phyloP scores from a whole-genome alignment of 2,113 vertebrate species.

The Ammodramus savannarum region DNA sequence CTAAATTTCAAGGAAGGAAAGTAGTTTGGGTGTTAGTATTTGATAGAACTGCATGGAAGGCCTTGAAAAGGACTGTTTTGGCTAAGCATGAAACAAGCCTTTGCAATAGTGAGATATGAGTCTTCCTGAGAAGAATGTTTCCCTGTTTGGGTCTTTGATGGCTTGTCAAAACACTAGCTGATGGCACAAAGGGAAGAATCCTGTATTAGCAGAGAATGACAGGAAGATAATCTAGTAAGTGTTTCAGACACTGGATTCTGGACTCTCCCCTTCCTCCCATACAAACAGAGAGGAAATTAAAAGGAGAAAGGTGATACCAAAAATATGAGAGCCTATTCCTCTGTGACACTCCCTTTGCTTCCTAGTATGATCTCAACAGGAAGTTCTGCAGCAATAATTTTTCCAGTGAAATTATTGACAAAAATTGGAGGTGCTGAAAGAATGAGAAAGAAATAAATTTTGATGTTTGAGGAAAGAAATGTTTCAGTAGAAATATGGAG shows the following conservation, averaged over 20 bases:
- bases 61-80: conserved; percentile 1
- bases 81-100: neutral
- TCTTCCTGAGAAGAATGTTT: conserved; percentile 17
- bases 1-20: neutral
- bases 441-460: neutral
- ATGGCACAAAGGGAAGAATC: neutral
- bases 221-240: neutral
- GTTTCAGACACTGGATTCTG: neutral
- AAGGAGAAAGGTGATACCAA: conserved; percentile 18
- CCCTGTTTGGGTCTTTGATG: neutral
- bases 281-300: conserved; percentile 36
- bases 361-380: neutral
- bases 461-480: neutral
- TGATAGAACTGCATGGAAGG: neutral
- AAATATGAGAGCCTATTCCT: conserved; percentile 3
- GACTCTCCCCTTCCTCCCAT: conserved; percentile 25
- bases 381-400: neutral
- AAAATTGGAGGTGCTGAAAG: neutral
- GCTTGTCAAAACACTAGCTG: conserved; percentile 7
- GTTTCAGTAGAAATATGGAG: neutral
- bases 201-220: conserved; percentile 6
- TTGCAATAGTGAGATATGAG: neutral
- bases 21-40: neutral
- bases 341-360: neutral
- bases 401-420: neutral